A percentile compares a stretch with the other conserved stretches of the same genome.
Evolutionary conservation across 2,888 invertebrate species (phyloP).

Genomic region (Lepas anatifera): DNA sequence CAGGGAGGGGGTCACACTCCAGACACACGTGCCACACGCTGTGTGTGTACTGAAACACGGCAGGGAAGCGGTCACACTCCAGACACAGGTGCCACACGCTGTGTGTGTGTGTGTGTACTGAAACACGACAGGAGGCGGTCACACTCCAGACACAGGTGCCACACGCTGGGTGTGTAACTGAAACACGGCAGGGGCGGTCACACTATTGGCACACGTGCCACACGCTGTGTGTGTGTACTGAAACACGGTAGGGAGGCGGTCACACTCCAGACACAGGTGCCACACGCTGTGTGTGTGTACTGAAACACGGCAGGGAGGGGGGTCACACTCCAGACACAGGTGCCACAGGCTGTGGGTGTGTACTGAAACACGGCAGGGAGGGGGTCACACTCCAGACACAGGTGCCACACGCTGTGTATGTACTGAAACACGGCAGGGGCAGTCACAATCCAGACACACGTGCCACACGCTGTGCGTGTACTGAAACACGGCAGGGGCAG

Average conservation of each 20-base stretch:
- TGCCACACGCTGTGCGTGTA: slow-evolving; percentile 31
- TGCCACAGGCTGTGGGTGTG: slow-evolving; percentile 38
- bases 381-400: no score
- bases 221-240: no score
- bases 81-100: not conserved
- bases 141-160: no score
- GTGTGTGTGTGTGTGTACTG: not conserved
- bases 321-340: slow-evolving; percentile 30
- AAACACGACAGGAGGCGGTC: no score
- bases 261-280: slow-evolving; percentile 33
- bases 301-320: no score
- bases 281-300: slow-evolving; percentile 25
- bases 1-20: no score
- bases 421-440: not conserved
- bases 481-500: no score
- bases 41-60: no score
- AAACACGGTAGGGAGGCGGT: not conserved
- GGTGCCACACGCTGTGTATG: not conserved
- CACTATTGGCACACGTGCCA: no score
- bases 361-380: slow-evolving; percentile 29
- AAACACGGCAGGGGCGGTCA: no score
- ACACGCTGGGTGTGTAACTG: not conserved
- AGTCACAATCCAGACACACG: slow-evolving; percentile 31
- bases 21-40: no score
- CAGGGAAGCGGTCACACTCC: slow-evolving; percentile 24